Evolutionary conservation across 2,888 invertebrate species (phyloP).

Genomic region (Agrenia bidenticulata): DNA sequence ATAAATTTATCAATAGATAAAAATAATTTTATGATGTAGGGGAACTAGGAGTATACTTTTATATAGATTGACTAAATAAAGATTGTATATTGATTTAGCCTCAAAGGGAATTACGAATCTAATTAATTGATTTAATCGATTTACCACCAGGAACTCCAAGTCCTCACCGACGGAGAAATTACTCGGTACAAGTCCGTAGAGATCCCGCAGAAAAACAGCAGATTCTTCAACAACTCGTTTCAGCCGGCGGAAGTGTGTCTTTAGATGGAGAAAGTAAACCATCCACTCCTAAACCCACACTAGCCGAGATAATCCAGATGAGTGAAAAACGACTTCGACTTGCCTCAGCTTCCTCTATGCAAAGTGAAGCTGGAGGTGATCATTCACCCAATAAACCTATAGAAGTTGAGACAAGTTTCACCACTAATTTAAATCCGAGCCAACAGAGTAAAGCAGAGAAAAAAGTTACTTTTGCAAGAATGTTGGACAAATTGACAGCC

Average conservation of each 20-base stretch:
- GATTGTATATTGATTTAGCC: not conserved
- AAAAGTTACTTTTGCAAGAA: slow-evolving; percentile 56
- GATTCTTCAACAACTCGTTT: slow-evolving; percentile 73
- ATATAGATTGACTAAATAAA: not conserved
- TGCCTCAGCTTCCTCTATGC: slow-evolving; percentile 46
- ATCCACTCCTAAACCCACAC: slow-evolving; percentile 65
- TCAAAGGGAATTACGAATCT: not conserved
- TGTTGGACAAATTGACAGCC: slow-evolving; percentile 49
- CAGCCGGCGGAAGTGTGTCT: slow-evolving; percentile 48
- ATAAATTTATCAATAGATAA: too few relatives aligned
- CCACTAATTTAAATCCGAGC: slow-evolving; percentile 16
- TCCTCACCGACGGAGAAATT: slow-evolving; percentile 75
- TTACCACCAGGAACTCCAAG: slow-evolving; percentile 68
- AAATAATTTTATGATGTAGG: too few relatives aligned
- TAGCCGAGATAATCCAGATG: slow-evolving; percentile 74
- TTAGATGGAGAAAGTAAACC: slow-evolving; percentile 62
- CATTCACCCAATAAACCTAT: slow-evolving; percentile 21
- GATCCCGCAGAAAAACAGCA: slow-evolving; percentile 70
- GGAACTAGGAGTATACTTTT: too few relatives aligned
- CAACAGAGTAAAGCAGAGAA: slow-evolving; percentile 49
- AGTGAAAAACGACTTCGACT: slow-evolving; percentile 62
- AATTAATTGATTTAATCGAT: slow-evolving; percentile 15
- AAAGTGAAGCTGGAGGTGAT: slow-evolving; percentile 28
- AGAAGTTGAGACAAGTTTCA: slow-evolving; percentile 49
- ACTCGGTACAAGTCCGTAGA: slow-evolving; percentile 64